Base-by-base conservation (phyloP, 2,113 vertebrate genomes). In the Grus americana region DNA sequence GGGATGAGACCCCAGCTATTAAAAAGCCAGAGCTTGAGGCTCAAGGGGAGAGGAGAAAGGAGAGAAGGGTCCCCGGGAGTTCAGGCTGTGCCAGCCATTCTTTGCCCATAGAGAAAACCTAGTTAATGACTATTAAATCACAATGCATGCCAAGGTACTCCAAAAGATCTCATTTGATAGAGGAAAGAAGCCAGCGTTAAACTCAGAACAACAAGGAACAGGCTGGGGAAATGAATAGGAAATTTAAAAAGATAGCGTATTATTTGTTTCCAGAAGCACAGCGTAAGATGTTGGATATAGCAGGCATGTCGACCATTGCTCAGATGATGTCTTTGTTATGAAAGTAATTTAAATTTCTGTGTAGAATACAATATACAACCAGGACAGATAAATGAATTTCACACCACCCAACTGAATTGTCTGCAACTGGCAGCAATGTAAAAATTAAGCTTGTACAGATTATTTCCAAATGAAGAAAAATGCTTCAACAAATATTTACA, bases 121-220 rank as follows among this genome's bases (percentile, higher is more conserved):
- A 91, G 79, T 72, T 95, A 96, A 92, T 79, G 81, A 86, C 86
- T 91, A 79, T 85, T 91, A 92, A 94, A 95, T 82, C 78, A 92
- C 62, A 96, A 82, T 88, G 85, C 55, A 74, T 92, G 94, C 84
- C 91, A 97, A 73, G 65, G 74, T 91, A 59, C 78, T 95, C 86
- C 47, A 93, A 55, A 87, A 95, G 91, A 97, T 96, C 74, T 94
- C 67, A 95, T 96, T 82, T 95, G 92, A 97, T 85, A 96, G 38
- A 74, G 59, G 59, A 95, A 90, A 96, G 79, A 72, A 92, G 57
- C 83, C 91, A 86, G 74, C 72, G 66, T 85, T 94, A 83, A 92
- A 96, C 81, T 42, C 82, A 93, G 63, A 92, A 90, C 79, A 85
- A 82, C 67, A 80, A 81, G 66, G 66, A 84, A 93, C n/a, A 62